Conservation (phyloP, 2,113 vertebrate species). For the Ceyx cyanopectus region DNA sequence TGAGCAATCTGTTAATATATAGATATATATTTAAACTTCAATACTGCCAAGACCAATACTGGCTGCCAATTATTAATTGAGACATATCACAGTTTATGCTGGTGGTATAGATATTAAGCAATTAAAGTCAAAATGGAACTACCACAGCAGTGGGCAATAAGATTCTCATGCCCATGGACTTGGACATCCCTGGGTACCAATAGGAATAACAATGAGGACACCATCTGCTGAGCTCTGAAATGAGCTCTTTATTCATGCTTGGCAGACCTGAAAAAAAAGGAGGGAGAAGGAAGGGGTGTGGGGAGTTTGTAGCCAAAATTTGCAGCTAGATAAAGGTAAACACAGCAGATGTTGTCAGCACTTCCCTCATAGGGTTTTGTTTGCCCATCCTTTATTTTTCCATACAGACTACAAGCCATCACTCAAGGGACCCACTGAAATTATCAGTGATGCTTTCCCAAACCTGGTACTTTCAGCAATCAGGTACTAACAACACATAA, state of each 20-base stretch:
- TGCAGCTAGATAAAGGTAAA: slow-evolving; percentile 19
- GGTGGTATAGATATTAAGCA: neutral
- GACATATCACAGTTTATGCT: neutral
- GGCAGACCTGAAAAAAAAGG: slow-evolving; percentile 7
- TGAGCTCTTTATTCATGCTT: slow-evolving; percentile 14
- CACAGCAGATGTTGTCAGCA: slow-evolving; percentile 15
- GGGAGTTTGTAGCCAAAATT: neutral
- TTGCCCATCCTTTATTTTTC: neutral
- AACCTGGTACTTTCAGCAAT: slow-evolving; percentile 18
- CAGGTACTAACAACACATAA: slow-evolving; percentile 42
- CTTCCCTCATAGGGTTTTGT: neutral
- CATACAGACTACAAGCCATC: neutral
- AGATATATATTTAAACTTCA: neutral
- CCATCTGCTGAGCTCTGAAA: slow-evolving; percentile 37
- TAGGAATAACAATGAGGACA: slow-evolving; percentile 13
- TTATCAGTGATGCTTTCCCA: neutral
- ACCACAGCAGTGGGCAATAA: neutral
- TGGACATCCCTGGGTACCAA: neutral
- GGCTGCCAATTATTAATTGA: neutral
- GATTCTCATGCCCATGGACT: neutral
- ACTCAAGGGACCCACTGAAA: neutral
- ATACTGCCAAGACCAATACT: neutral
- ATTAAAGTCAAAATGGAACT: slow-evolving; percentile 29
- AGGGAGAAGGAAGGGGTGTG: neutral
- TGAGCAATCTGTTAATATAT: neutral